phyloP scores from a whole-genome alignment of 2,113 vertebrate genomes.

The Todiramphus saurophagus region DNA sequence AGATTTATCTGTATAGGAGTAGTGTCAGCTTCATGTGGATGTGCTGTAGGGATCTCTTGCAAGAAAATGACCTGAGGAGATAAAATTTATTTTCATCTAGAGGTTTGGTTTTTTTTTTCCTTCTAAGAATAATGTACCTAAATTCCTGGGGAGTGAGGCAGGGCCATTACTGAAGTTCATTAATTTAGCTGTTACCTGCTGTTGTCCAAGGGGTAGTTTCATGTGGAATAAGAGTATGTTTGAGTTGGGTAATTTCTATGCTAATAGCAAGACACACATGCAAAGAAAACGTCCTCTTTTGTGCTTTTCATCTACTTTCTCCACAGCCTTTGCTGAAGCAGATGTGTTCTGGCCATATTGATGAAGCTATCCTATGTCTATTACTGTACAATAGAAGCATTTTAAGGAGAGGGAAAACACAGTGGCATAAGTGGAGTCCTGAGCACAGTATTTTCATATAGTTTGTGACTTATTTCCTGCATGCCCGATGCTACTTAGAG shows the following conservation, averaged over 20 bases:
- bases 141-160: not conserved
- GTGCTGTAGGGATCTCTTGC: not conserved
- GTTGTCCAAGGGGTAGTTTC: not conserved
- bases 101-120: not conserved
- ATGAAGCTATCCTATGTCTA: not conserved
- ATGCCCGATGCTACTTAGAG: not conserved
- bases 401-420: not conserved
- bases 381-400: not conserved
- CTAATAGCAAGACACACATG: accelerated
- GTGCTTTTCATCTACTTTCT: not conserved
- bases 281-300: not conserved
- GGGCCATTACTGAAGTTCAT: not conserved
- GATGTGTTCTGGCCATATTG: not conserved
- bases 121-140: not conserved
- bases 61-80: not conserved
- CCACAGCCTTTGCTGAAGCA: accelerated
- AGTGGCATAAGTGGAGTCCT: not conserved
- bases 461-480: not conserved
- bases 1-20: not conserved
- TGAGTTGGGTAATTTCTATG: not conserved
- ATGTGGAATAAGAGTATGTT: not conserved
- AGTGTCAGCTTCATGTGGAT: not conserved
- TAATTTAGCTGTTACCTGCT: not conserved
- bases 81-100: not conserved
- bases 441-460: not conserved